Evolutionary conservation across 2,888 invertebrate genomes (phyloP).

Genomic region (Hirtodrosophila histrioides): DNA sequence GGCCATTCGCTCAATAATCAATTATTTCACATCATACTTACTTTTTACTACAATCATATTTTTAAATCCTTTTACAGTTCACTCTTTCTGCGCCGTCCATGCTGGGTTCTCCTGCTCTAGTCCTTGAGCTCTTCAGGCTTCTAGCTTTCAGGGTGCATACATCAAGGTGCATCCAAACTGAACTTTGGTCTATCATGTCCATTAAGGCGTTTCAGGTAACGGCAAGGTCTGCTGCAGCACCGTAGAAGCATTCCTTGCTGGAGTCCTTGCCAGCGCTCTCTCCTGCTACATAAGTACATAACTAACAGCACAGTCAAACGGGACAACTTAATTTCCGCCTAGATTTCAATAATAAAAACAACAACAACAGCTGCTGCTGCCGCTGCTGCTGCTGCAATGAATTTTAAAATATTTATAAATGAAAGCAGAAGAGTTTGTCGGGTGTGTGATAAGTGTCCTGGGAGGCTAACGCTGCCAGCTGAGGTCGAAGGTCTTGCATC

Average conservation of each 20-base stretch:
- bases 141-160: constrained; percentile 3
- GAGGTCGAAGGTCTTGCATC: constrained; percentile 53
- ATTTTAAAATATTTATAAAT: constrained; percentile 78
- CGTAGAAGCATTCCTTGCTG: too few relatives aligned
- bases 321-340: constrained; percentile 78
- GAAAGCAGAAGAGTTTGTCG: constrained; percentile 53
- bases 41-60: too few relatives aligned
- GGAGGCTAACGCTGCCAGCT: constrained; percentile 16
- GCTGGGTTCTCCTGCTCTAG: neutral
- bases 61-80: too few relatives aligned
- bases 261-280: too few relatives aligned
- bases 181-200: constrained; percentile 68
- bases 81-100: neutral
- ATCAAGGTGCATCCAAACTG: constrained; percentile 42
- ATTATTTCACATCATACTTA: too few relatives aligned
- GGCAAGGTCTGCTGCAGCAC: constrained; percentile 20
- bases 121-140: neutral
- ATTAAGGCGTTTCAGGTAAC: constrained; percentile 72
- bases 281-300: neutral
- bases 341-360: constrained; percentile 69
- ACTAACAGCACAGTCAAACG: constrained; percentile 40
- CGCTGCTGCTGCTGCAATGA: constrained; percentile 52
- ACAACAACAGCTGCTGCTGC: constrained; percentile 3
- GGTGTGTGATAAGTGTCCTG: constrained; percentile 37
- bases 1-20: too few relatives aligned